Conservation (phyloP, 2,113 vertebrate species). For the Poeciliopsis occidentalis region DNA sequence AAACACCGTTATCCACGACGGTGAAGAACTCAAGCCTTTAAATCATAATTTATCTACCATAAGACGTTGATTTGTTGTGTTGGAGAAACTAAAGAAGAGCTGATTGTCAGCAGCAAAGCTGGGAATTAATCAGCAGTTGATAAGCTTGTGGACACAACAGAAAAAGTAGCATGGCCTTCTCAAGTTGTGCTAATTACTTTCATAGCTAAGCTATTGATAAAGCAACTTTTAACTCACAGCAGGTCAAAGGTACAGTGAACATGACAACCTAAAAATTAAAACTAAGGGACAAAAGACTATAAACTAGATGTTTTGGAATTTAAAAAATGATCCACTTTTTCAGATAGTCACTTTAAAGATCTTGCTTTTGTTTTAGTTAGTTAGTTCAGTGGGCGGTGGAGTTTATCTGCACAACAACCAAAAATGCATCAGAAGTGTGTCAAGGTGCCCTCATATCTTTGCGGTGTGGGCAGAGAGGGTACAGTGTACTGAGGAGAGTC, state of each 20-base stretch:
- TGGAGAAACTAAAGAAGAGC: constrained; percentile 12
- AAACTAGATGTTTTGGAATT: no score
- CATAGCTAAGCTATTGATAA: constrained; percentile 1
- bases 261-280: no score
- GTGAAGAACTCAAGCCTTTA: constrained; percentile 38
- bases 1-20: constrained; percentile 23
- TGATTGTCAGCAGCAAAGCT: constrained; percentile 15
- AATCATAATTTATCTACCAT: constrained; percentile 52
- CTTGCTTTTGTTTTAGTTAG: neutral
- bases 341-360: neutral
- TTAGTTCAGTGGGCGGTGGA: constrained; percentile 15
- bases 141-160: neutral
- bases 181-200: constrained; percentile 1
- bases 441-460: constrained; percentile 67
- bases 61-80: constrained; percentile 49
- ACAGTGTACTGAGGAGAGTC: constrained; percentile 52
- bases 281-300: no score
- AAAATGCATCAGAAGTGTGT: constrained; percentile 70
- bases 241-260: neutral
- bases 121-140: neutral
- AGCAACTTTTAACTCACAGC: neutral
- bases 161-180: constrained; percentile 15
- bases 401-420: constrained; percentile 61
- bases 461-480: constrained; percentile 43
- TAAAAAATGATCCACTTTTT: neutral